These are phyloP conservation scores for Agrotis exclamationis DNA, from an alignment of 2,888 invertebrate genomes.

Conservation along the genomic window DNA sequence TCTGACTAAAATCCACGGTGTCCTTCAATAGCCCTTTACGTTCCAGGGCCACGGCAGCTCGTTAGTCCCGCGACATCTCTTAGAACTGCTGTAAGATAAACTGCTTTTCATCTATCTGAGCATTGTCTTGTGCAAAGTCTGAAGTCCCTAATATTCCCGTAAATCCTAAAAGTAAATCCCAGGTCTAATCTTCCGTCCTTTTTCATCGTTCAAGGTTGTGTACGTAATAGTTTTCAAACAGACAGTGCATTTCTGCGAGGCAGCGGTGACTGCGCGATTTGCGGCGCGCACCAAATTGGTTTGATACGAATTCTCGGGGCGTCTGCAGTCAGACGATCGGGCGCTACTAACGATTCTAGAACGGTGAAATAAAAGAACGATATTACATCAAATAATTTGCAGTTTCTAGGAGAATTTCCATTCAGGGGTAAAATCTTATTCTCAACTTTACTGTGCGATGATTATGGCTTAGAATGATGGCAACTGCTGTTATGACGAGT, in stretches of 20 bases:
- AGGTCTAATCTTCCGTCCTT: background rate
- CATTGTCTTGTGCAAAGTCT: background rate
- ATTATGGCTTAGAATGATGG: too few relatives aligned
- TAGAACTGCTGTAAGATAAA: background rate
- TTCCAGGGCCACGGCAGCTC: too few relatives aligned
- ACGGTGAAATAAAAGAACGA: background rate
- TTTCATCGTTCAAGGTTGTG: conserved; percentile 16
- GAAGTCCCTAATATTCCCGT: too few relatives aligned
- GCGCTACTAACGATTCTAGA: conserved; percentile 63
- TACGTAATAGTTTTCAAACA: conserved; percentile 53
- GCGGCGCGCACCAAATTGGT: conserved; percentile 72
- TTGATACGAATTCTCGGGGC: conserved; percentile 71
- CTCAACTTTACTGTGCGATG: background rate
- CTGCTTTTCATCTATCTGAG: background rate
- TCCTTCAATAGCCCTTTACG: too few relatives aligned
- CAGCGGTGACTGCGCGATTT: conserved; percentile 69
- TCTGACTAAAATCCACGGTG: too few relatives aligned
- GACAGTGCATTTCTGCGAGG: conserved; percentile 63
- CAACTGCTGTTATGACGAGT: too few relatives aligned
- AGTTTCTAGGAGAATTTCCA: background rate
- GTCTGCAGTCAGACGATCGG: conserved; percentile 66
- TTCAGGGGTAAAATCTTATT: background rate
- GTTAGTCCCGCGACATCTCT: too few relatives aligned
- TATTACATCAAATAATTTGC: background rate
- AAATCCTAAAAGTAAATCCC: background rate